Base-by-base conservation (phyloP, 2,113 vertebrate species). In the Perca schrenkii region DNA sequence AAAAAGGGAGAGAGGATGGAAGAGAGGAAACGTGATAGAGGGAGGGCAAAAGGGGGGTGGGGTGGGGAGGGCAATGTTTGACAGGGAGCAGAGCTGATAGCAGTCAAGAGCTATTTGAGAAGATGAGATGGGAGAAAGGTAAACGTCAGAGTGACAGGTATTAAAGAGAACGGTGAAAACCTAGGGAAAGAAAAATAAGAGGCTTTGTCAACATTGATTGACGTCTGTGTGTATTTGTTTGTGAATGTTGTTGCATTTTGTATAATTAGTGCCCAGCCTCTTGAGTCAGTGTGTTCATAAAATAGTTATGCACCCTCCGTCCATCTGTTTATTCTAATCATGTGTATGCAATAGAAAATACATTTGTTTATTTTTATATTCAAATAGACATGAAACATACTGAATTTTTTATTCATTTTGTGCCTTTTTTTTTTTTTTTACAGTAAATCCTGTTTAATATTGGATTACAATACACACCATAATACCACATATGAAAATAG, bases 91-190 rank as follows among this genome's bases (percentile, higher is more conserved):
- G 22, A 74, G 75, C 79, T 67, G 74, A 81, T 82, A 77, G 74
- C 70, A 80, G 67, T 82, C 72, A 64, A 84, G 86, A 90, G 72
- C 69, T 73, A 40, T 87, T 85, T 80, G 46, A 88, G 66, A 74
- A 79, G 88, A 86, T 63, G 76, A 76, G 78, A 84, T 75, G 21
- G 60, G 70, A 77, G 79, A 36, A 82, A 88, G 65, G 82, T 86
- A 78, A 83, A 82, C 58, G 8, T 72, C 63, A 67, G 61, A 83
- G 74, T 49, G 58, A 75, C 52, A 2, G 49, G 43, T 61, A 63
- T 72, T 79, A 50, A 58, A 80, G 62, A 53, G 25, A 17, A 46
- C 4, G n/a, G n/a, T 28, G 53, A 61, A 56, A 82, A 80, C 47
- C 57, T 1, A 12, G 46, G 63, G 52, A 65, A 19, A 76, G 54